Evolutionary conservation across 2,113 vertebrate species (phyloP), one percentile per base, ranked within the genome.

Genomic region (Periophthalmodon schlosseri): DNA sequence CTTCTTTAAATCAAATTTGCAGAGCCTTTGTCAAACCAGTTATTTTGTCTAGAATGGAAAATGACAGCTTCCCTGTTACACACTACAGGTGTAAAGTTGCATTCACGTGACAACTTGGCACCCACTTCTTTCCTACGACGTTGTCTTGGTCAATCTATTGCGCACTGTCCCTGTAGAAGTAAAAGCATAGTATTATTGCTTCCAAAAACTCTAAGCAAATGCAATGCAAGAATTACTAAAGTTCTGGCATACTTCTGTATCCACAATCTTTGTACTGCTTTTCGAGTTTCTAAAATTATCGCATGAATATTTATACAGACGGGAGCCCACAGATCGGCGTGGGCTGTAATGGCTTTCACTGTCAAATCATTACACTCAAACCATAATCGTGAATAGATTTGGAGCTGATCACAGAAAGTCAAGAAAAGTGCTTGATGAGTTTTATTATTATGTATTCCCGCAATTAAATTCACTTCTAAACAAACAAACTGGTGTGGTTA

Each of bases 281-380:
- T 69, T 64, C 47, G 23, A 68, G 64, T 78, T 73, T 81, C 81
- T 70, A 65, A 65, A 76, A 87, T 77, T 70, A 81, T 71, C 64
- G 68, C 70, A 78, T 82, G 78, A 81, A 79, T 84, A 88, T 79
- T 78, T 73, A 85, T 74, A 56, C 24, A 24, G 75, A 74, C 61
- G 75, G 34, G 58, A 33, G 67, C 52, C 58, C 81, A 73, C 77
- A 76, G 75, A 80, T 84, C 75, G 72, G 63, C 16, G 20, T 79
- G 46, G 74, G 81, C 67, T 79, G 54, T 82, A 85, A 85, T 84
- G 71, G 68, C 73, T 66, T 80, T 75, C 76, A 68, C 71, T 79
- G 82, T 80, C 77, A 85, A 79, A 56, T 76, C 66, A 80, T 88
- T 82, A 85, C 70, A 36, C 24, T 74, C 73, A 87, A 76, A n/a